phyloP scores from a whole-genome alignment of 1,140 invertebrate species.

The Zaprionus inermis region DNA sequence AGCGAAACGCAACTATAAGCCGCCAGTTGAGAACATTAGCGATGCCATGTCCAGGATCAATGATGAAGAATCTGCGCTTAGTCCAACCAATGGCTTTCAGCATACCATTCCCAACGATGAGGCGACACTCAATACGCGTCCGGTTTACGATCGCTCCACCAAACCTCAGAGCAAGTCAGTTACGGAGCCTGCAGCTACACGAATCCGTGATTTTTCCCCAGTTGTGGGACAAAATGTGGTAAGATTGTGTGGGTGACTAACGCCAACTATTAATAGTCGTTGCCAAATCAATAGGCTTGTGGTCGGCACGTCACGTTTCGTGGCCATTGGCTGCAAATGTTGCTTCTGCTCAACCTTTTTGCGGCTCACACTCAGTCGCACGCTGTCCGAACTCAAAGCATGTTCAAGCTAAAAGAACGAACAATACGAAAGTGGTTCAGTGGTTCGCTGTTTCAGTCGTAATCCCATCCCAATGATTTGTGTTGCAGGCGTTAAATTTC shows the following conservation, averaged over 20 bases:
- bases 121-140: constrained; percentile 46
- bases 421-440: constrained; percentile 33
- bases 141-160: constrained; percentile 87
- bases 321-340: constrained; percentile 30
- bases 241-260: constrained; percentile 24
- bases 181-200: constrained; percentile 63
- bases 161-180: constrained; percentile 84
- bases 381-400: constrained; percentile 67
- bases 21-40: constrained; percentile 16
- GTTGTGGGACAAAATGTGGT: constrained; percentile 85
- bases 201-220: constrained; percentile 86
- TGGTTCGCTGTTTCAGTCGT: constrained; percentile 21
- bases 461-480: constrained; percentile 66
- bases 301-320: constrained; percentile 69
- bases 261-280: constrained; percentile 52
- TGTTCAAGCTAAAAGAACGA: constrained; percentile 52
- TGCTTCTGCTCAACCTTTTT: neutral
- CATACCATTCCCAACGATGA: neutral
- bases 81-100: neutral
- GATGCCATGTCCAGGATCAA: neutral
- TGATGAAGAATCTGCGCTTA: constrained; percentile 7
- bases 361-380: constrained; percentile 46
- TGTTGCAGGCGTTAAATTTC: constrained; percentile 71
- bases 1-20: constrained; percentile 71
- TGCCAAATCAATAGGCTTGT: constrained; percentile 62